These are phyloP conservation scores for Alectoris magna DNA, from an alignment of 2,797 vertebrate species.

Conservation along the genomic window DNA sequence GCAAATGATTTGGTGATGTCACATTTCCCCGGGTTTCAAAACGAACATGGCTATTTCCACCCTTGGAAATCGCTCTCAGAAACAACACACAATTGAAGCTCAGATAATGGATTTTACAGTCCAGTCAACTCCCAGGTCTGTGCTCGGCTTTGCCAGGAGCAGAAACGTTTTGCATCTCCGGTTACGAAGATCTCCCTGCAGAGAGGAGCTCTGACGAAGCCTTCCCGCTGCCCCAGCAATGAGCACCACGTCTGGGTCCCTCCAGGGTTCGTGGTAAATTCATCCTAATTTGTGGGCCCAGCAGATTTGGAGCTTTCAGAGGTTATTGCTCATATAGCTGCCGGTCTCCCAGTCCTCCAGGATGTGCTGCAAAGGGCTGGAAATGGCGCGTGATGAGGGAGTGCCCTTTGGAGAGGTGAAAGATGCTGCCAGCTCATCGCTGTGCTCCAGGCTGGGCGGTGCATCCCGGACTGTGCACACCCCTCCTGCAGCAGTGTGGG, in stretches of 20 bases:
- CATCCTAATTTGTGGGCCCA: not conserved
- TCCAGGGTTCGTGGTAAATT: no score
- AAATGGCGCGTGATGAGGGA: constrained; percentile 27
- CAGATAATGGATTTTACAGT: not conserved
- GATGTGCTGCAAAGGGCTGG: not conserved
- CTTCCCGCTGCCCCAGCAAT: not conserved
- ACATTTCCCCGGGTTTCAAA: not conserved
- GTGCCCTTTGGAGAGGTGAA: constrained; percentile 72
- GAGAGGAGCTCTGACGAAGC: not conserved
- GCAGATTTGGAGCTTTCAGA: not conserved
- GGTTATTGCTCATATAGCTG: not conserved
- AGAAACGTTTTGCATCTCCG: not conserved
- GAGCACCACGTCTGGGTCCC: not conserved
- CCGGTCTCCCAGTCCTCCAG: not conserved
- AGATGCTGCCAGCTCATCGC: not conserved
- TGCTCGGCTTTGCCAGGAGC: not conserved
- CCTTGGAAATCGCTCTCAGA: not conserved
- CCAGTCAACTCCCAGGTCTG: not conserved
- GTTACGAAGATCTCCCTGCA: not conserved
- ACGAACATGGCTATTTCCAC: not conserved
- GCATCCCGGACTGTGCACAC: no score
- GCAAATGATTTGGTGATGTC: not conserved
- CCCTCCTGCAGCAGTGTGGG: no score
- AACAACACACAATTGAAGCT: not conserved
- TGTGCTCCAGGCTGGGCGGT: fast-evolving